Evolutionary conservation across 2,113 vertebrate genomes (phyloP), one percentile per base, ranked within the genome.

Genomic region (Telmatochromis brachygnathus): DNA sequence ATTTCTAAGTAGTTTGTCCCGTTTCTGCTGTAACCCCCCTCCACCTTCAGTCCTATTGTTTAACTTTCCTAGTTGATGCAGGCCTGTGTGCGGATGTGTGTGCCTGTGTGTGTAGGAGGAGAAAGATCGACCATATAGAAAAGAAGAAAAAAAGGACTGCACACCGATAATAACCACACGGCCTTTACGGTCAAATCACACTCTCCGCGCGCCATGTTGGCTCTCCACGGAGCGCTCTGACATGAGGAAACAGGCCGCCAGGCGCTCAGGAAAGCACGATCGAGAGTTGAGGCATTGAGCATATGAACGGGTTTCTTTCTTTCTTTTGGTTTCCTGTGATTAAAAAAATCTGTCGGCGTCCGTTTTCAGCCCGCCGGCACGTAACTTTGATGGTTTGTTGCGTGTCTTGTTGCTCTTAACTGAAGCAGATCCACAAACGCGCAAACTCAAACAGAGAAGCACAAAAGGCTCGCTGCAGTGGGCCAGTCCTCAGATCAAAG

Each of bases 121-220:
- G 12, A 35, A n/a, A 68, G 26, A 80, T 30, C 83, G 73, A 75
- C 58, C n/a, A 19, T 33, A 23, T 39, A 30, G 23, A 0, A 70
- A 73, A 73, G 39, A 26, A 7, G 9, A 19, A 28, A 45, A 60
- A 55, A 33, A 75, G 49, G 85, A 85, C 56, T 19, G 83, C 82
- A 77, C 6, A 14, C 79, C 82, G 89, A 83, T 19, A 30, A 82
- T 54, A 81, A 37, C 15, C 47, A 19, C 87, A 89, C 94, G 92
- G 93, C 93, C 94, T 92, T 73, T 89, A 68, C 75, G 87, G 87
- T 90, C 87, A 86, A 62, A 85, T 80, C 49, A 45, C 47, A 81
- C 81, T 85, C 81, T 84, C 87, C 77, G 87, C 85, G 93, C 94
- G 94, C 94, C 94, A 95, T 95, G 80, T 95, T 95, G 94, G 68